Evolutionary conservation across 2,888 invertebrate genomes (phyloP).

Genomic region (Agonopterix subpropinquella): DNA sequence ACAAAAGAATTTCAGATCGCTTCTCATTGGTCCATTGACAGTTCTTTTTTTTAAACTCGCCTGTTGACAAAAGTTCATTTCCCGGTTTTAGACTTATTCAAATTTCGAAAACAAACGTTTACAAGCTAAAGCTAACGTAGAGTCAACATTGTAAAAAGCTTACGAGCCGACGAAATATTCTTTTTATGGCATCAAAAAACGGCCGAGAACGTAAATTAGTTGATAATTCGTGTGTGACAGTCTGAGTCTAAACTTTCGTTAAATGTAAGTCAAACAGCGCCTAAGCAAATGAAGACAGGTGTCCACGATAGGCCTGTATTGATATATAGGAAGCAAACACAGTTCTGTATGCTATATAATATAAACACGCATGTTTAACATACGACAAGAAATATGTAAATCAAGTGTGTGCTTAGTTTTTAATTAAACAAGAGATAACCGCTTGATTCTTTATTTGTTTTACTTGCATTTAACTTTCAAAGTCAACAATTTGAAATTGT

Average conservation of each 20-base stretch:
- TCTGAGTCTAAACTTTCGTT: constrained; percentile 63
- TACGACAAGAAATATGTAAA: constrained; percentile 59
- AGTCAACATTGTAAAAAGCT: constrained; percentile 54
- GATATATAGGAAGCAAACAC: constrained; percentile 55
- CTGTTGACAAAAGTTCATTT: constrained; percentile 18
- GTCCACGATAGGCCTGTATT: constrained; percentile 58
- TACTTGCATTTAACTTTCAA: constrained; percentile 40
- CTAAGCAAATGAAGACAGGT: constrained; percentile 74
- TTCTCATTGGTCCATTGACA: constrained; percentile 16
- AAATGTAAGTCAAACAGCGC: constrained; percentile 65
- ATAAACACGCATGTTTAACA: constrained; percentile 26
- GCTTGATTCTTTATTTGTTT: constrained; percentile 58
- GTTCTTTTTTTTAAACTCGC: constrained; percentile 15
- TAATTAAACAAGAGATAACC: constrained; percentile 70
- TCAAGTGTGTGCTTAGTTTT: constrained; percentile 52
- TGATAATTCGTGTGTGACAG: constrained; percentile 71
- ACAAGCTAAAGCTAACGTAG: constrained; percentile 18
- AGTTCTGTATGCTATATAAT: constrained; percentile 30
- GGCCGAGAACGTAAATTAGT: constrained; percentile 64
- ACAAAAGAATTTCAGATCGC: background rate
- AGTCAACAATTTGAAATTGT: constrained; percentile 31
- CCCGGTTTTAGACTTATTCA: constrained; percentile 23
- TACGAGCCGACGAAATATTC: constrained; percentile 36
- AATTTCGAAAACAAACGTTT: constrained; percentile 22
- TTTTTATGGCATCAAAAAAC: constrained; percentile 53